phyloP scores from a whole-genome alignment of 2,797 vertebrate genomes.

The Buphagus erythrorhynchus region DNA sequence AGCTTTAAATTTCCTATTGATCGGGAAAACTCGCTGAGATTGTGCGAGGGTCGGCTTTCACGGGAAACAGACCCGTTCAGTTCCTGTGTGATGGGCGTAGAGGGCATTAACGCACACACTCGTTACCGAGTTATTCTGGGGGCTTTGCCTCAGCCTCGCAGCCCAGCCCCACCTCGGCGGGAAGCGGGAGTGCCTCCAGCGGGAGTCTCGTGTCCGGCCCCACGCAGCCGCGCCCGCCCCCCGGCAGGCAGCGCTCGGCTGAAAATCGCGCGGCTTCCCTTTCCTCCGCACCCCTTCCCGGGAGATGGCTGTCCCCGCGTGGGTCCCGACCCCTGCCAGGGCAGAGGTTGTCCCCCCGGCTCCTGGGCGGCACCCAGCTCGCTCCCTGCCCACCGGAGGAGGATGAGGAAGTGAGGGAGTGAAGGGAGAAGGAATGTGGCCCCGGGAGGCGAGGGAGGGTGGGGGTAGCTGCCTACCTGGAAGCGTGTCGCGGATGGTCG shows the following conservation, averaged over 20 bases:
- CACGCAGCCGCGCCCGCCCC: slow-evolving; percentile 5
- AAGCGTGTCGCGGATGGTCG: background rate
- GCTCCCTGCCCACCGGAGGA: background rate
- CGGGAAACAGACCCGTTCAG: slow-evolving; percentile 7
- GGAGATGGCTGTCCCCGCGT: background rate
- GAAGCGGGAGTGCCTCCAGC: background rate
- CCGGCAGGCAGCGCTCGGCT: background rate
- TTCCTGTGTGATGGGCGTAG: background rate
- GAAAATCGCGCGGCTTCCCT: background rate
- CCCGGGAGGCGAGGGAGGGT: background rate
- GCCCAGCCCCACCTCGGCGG: background rate
- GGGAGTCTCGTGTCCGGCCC: background rate
- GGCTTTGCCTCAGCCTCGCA: slow-evolving; percentile 2
- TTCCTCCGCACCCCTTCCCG: rapidly evolving
- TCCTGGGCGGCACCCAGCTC: background rate
- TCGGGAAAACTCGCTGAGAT: slow-evolving; percentile 22
- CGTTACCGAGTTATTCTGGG: background rate
- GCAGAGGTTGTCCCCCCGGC: background rate
- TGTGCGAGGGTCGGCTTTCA: slow-evolving; percentile 15
- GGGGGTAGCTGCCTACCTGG: slow-evolving; percentile 29
- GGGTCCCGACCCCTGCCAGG: background rate
- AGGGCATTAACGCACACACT: background rate
- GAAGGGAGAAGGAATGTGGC: background rate
- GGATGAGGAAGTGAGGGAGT: background rate
- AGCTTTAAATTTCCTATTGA: slow-evolving; percentile 43